A percentile compares a stretch with the other conserved stretches of the same genome.
Evolutionary conservation across 1,140 invertebrate genomes (phyloP).

Genomic region (Drosophila bipectinata): DNA sequence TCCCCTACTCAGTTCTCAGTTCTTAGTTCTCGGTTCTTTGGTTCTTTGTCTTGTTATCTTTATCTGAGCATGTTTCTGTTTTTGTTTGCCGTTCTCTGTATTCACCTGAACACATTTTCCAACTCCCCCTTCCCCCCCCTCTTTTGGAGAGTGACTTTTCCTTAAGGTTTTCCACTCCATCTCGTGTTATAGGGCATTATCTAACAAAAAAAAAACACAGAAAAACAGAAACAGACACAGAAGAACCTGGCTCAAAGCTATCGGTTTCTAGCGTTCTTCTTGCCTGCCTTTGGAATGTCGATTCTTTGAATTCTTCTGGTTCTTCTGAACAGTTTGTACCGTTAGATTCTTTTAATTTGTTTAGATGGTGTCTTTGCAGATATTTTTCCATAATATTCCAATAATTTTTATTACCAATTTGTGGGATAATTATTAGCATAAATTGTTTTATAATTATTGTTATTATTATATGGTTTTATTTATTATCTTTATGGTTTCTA

Average conservation of each 20-base stretch:
- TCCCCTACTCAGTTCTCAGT: too few species aligned
- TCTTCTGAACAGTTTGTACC: conserved; percentile 28
- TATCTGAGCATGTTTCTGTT: conserved; percentile 16
- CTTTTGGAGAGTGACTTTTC: too few species aligned
- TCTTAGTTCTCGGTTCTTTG: conserved; percentile 18
- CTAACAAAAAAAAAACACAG: conserved; percentile 1
- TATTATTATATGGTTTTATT: too few species aligned
- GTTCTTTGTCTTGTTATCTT: conserved; percentile 25
- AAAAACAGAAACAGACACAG: not conserved
- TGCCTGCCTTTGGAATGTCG: conserved; percentile 8
- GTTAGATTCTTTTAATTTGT: conserved; percentile 31
- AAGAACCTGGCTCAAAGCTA: not conserved
- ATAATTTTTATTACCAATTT: too few species aligned
- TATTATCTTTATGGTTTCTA: too few species aligned
- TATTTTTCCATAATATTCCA: conserved; percentile 21
- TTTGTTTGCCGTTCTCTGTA: conserved; percentile 25
- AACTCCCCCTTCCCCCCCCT: not conserved
- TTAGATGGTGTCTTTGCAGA: conserved; percentile 59
- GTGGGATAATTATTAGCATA: too few species aligned
- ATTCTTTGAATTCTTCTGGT: conserved; percentile 17
- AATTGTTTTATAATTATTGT: too few species aligned
- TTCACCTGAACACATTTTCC: conserved; percentile 32
- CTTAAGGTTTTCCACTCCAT: not conserved
- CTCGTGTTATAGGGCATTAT: conserved; percentile 21
- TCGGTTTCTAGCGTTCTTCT: conserved; percentile 15